Evolutionary conservation across 2,797 vertebrate genomes (phyloP).

Genomic region (Psittacula echo): DNA sequence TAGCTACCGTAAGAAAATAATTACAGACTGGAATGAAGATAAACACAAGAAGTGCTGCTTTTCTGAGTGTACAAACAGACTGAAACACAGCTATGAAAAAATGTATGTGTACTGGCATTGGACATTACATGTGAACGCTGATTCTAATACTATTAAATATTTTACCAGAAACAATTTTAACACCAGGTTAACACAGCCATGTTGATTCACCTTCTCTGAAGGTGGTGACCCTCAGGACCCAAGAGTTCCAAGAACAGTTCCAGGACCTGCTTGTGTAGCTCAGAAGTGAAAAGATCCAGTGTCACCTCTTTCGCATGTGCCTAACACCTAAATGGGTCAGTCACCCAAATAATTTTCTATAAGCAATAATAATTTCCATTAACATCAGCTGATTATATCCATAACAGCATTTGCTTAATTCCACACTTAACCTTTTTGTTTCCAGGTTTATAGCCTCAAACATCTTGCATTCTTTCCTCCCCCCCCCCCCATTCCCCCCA

Average conservation of each 20-base stretch:
- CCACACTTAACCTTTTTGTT: background rate
- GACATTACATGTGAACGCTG: background rate
- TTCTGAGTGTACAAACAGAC: background rate
- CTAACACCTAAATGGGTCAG: background rate
- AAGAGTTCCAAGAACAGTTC: background rate
- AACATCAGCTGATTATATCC: background rate
- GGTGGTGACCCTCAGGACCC: background rate
- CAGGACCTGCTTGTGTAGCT: background rate
- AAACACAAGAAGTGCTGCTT: background rate
- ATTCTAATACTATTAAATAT: background rate
- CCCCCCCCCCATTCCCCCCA: no score
- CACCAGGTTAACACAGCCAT: fast-evolving
- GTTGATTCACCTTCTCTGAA: background rate
- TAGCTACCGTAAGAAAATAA: background rate
- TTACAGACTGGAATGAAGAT: background rate
- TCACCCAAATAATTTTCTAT: background rate
- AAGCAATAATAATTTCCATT: background rate
- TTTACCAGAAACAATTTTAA: background rate
- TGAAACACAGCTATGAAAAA: background rate
- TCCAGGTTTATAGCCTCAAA: background rate
- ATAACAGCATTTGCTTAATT: background rate
- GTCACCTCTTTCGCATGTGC: background rate
- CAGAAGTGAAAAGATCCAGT: background rate
- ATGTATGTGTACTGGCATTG: no score
- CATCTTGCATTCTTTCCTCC: background rate